Conservation (phyloP, 2,797 vertebrate genomes). For the Gymnothorax reevesii region DNA sequence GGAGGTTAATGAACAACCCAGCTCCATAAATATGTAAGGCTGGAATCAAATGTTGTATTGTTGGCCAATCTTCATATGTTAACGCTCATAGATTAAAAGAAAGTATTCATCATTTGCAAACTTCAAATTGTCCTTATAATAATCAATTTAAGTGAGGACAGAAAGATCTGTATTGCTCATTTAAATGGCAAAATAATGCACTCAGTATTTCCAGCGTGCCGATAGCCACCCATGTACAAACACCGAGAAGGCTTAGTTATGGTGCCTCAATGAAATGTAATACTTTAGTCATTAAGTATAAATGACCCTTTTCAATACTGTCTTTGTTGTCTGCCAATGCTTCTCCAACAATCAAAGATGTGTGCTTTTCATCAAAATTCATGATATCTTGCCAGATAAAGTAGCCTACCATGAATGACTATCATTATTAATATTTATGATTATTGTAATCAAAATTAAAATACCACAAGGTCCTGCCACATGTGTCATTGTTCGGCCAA, state of each 20-base stretch:
- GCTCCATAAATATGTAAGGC: conserved; percentile 11
- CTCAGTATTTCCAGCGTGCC: background rate
- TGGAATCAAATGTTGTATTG: background rate
- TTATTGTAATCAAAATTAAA: background rate
- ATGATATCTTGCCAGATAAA: conserved; percentile 8
- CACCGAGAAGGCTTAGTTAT: background rate
- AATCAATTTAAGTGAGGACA: background rate
- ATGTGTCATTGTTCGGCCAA: background rate
- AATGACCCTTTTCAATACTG: conserved; percentile 11
- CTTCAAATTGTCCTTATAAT: background rate
- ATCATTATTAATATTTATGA: background rate
- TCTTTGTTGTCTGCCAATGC: background rate
- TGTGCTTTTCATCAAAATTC: conserved; percentile 8
- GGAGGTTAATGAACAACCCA: background rate
- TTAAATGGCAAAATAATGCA: background rate
- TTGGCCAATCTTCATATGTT: background rate
- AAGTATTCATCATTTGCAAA: background rate
- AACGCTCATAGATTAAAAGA: background rate
- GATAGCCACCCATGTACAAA: background rate
- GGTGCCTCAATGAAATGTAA: conserved; percentile 31
- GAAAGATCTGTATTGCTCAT: background rate
- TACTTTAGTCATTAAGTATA: conserved; percentile 10
- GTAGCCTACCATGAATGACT: background rate
- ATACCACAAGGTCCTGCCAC: conserved; percentile 5
- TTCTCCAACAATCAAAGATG: background rate